Conservation (phyloP, 2,797 vertebrate species). For the Galago senegalensis region DNA sequence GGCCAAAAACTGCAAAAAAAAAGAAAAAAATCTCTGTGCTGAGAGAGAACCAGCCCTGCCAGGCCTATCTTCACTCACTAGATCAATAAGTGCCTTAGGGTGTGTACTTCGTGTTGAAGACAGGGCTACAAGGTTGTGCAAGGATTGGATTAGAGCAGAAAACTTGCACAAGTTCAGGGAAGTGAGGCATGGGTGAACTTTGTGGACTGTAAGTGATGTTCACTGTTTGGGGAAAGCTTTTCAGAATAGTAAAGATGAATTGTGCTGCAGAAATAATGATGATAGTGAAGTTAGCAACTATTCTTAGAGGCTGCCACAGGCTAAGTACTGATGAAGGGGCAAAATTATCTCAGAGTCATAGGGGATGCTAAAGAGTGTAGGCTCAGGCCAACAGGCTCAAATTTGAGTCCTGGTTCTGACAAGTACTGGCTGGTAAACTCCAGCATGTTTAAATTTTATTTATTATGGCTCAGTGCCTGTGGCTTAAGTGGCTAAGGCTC, state of each 20-base stretch:
- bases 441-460: background rate
- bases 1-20: too few species aligned
- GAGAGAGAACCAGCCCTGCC: background rate
- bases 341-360: background rate
- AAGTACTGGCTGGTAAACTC: background rate
- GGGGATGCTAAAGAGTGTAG: background rate
- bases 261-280: background rate
- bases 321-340: background rate
- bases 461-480: too few species aligned
- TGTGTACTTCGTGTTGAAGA: background rate
- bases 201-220: background rate
- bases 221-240: background rate
- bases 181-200: background rate
- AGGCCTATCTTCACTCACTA: background rate
- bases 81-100: background rate
- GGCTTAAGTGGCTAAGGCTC: too few species aligned
- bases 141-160: background rate
- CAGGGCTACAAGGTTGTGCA: background rate
- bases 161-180: background rate
- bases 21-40: background rate
- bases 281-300: background rate
- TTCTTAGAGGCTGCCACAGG: background rate
- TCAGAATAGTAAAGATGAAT: background rate
- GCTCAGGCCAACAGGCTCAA: background rate
- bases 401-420: background rate